These are phyloP conservation scores for Tachyglossus aculeatus DNA, from an alignment of 2,797 vertebrate genomes.

Conservation along the genomic window DNA sequence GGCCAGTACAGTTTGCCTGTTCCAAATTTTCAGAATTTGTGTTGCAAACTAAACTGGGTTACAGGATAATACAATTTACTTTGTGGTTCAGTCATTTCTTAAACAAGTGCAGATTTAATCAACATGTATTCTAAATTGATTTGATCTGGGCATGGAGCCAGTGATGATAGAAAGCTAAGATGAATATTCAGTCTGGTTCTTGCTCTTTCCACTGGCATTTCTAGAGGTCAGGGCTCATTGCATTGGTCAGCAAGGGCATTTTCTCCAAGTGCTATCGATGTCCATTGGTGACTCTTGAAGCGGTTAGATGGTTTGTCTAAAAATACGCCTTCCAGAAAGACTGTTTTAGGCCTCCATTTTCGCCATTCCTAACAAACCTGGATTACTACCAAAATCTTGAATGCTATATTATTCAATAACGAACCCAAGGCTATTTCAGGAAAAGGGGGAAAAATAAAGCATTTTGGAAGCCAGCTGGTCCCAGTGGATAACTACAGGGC, in stretches of 20 bases:
- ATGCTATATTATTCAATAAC: not conserved
- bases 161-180: conserved; percentile 14
- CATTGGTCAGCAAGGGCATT: too few species aligned
- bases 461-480: too few species aligned
- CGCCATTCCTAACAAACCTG: conserved; percentile 7
- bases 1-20: too few species aligned
- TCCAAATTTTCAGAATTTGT: too few species aligned
- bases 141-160: conserved; percentile 49
- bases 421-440: not conserved
- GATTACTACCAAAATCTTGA: not conserved
- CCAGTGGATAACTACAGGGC: too few species aligned
- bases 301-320: too few species aligned
- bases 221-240: not conserved
- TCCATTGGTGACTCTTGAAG: not conserved
- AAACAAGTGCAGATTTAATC: conserved; percentile 41
- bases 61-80: not conserved
- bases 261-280: fast-evolving
- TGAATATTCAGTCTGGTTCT: conserved; percentile 8
- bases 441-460: not conserved
- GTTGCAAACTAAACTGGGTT: not conserved
- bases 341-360: not conserved
- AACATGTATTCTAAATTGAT: conserved; percentile 43
- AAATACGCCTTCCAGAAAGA: too few species aligned
- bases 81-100: conserved; percentile 21
- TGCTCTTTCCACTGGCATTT: not conserved